These are phyloP conservation scores for Danionella dracula DNA, from an alignment of 2,797 vertebrate genomes.

Conservation along the genomic window DNA sequence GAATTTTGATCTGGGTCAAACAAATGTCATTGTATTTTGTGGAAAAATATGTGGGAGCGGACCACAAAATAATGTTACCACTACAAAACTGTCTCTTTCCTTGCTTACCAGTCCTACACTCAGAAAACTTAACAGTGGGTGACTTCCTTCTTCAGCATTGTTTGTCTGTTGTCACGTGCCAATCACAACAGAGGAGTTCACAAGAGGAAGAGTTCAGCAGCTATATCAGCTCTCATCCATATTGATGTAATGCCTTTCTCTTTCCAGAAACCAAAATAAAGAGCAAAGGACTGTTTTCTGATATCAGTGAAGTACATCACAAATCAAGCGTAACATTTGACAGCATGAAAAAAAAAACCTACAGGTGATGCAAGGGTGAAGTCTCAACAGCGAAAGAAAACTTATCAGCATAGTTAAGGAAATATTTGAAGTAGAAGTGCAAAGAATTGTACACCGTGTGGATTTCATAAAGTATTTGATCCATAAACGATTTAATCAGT, in stretches of 20 bases:
- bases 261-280: neutral
- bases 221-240: neutral
- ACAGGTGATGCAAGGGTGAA: neutral
- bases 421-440: neutral
- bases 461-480: no score
- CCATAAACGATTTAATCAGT: neutral
- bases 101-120: neutral
- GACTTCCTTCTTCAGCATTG: conserved; percentile 12
- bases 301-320: conserved; percentile 1
- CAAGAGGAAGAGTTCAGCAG: neutral
- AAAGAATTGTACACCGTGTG: no score
- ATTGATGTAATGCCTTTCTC: neutral
- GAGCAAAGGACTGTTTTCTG: neutral
- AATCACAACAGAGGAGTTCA: neutral
- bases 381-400: neutral
- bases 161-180: neutral
- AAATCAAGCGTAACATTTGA: neutral
- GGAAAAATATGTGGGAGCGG: no score
- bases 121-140: conserved; percentile 1
- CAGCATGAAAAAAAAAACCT: conserved; percentile 1
- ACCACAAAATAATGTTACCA: no score
- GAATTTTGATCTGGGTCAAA: no score
- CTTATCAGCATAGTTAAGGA: neutral
- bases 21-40: no score
- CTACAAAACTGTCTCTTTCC: neutral